Percentiles rank a stretch among this genome's conserved stretches.
phyloP scores from a whole-genome alignment of 2,113 vertebrate genomes.

The Merops nubicus region DNA sequence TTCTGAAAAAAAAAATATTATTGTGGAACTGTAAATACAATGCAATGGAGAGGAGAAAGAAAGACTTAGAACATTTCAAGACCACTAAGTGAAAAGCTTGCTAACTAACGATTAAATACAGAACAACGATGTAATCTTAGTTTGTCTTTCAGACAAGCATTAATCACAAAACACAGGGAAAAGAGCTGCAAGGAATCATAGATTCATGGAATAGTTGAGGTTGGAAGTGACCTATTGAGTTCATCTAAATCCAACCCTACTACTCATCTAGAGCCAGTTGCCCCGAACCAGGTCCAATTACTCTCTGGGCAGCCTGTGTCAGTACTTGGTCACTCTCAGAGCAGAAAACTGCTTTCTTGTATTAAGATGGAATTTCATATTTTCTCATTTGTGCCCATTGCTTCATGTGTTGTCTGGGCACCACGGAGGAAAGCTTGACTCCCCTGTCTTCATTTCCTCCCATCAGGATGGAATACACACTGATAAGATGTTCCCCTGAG shows the following conservation, averaged over 20 bases:
- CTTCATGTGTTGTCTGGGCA: background rate
- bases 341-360: background rate
- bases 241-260: background rate
- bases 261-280: background rate
- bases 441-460: background rate
- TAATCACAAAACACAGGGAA: slow-evolving; percentile 36
- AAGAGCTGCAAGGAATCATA: background rate
- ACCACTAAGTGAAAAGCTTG: slow-evolving; percentile 34
- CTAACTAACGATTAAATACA: slow-evolving; percentile 55
- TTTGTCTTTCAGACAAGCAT: slow-evolving; percentile 59
- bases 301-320: background rate
- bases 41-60: slow-evolving; percentile 19
- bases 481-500: background rate
- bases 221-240: background rate
- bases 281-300: background rate
- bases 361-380: background rate
- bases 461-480: background rate
- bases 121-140: slow-evolving; percentile 43
- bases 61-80: slow-evolving; percentile 7
- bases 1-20: slow-evolving; percentile 11
- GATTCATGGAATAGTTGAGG: background rate
- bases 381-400: background rate
- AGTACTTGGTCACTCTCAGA: background rate
- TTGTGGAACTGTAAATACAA: slow-evolving; percentile 45
- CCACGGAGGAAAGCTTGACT: background rate